phyloP scores from a whole-genome alignment of 92 coral and sea anemone species.

The Phymanthus crucifer region DNA sequence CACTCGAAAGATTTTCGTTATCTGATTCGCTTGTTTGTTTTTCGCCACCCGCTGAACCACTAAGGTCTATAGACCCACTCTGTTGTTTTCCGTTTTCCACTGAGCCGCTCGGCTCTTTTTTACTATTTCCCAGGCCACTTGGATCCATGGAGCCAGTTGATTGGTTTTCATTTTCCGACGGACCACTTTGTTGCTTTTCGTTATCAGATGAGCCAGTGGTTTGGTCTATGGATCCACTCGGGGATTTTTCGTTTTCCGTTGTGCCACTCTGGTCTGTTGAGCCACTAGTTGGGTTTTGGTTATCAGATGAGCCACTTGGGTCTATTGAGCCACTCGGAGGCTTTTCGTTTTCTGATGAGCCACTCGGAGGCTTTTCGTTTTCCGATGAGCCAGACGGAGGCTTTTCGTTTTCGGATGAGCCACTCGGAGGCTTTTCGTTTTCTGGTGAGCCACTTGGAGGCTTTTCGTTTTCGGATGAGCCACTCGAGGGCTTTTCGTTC shows the following conservation, averaged over 20 bases:
- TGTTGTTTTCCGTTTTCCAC: too few species aligned
- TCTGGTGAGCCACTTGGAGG: background rate
- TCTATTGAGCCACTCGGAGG: background rate
- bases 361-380: conserved; percentile 6
- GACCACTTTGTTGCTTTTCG: background rate
- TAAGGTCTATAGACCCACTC: too few species aligned
- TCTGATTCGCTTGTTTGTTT: too few species aligned
- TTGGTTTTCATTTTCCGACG: background rate
- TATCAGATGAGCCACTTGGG: background rate
- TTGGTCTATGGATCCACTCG: background rate
- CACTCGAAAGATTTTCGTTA: too few species aligned
- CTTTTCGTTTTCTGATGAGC: background rate
- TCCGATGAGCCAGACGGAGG: background rate
- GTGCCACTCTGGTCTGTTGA: background rate
- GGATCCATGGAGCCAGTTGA: background rate
- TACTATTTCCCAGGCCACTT: background rate
- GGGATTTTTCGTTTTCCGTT: background rate
- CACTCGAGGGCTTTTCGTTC: background rate
- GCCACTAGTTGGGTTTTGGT: background rate
- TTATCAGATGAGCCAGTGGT: background rate
- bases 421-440: background rate
- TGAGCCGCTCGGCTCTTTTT: background rate
- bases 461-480: background rate
- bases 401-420: background rate
- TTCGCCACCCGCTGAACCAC: too few species aligned